Base-by-base conservation (phyloP, 1,140 invertebrate species). In the Pseudoatta argentina region DNA sequence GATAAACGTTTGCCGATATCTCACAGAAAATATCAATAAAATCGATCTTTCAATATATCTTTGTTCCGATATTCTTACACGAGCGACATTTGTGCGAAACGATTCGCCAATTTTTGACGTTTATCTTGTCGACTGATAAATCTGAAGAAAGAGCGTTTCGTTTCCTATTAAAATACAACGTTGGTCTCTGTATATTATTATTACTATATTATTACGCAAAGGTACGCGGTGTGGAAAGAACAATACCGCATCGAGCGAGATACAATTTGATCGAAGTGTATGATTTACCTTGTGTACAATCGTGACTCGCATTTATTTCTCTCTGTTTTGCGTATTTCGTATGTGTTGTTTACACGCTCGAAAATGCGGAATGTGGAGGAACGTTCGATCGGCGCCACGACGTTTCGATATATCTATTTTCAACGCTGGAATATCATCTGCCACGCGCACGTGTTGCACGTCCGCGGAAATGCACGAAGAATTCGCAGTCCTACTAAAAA, bases 21-120 rank as follows among this genome's bases (percentile, higher is more conserved):
- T 75, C 53, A 18, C 18, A 14, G 16, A 24, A 27, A 72, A 82
- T 82, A 53, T 82, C 66, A 71, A 82, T 82, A 82, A 79, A 82
- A 71, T 82, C 71, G 66, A 59, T 82, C 34, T 24, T 82, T 57
- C 78, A 27, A 59, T 82, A 79, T 64, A 59, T 71, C 44, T 72
- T 64, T 34, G 3, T 24, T 69, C 14, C n/a, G 57, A 44, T 55
- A 78, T 63, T 76, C 66, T 57, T 59, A 18, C 24, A n/a, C 30
- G 27, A 77, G 21, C 34, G 66, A 81, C 21, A 71, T 81, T 71
- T 57, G 51, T 51, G 51, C 57, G 64, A 72, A 48, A 72, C 44
- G 24, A 7, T 71, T 71, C 55, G 53, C 16, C 53, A 10, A 72
- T 48, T 71, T 51, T 48, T n/a, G 12, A 27, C 14, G 48, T 39